Evolutionary conservation across 2,113 vertebrate genomes (phyloP).

Genomic region (Oxyura jamaicensis): DNA sequence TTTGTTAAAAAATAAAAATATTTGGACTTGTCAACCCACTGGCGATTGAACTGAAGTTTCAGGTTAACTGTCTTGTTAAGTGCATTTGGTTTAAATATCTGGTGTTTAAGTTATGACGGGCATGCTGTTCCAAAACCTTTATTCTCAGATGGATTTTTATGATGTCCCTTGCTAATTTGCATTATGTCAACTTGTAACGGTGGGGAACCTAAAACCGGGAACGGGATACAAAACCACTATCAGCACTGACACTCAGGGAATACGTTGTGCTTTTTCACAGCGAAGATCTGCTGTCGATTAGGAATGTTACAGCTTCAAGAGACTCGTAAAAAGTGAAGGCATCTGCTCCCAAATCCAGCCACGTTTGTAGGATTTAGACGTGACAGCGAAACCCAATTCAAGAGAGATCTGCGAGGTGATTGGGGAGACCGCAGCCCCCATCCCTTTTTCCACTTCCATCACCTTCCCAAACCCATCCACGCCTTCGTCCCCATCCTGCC

Average conservation of each 20-base stretch:
- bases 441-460: not conserved
- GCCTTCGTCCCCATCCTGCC: not conserved
- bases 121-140: slow-evolving; percentile 33
- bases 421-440: not conserved
- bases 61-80: slow-evolving; percentile 39
- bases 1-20: slow-evolving; percentile 41
- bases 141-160: slow-evolving; percentile 22
- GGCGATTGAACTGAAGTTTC: slow-evolving; percentile 23
- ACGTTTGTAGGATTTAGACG: not conserved
- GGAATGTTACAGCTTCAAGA: slow-evolving; percentile 44
- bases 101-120: not conserved
- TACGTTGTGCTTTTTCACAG: slow-evolving; percentile 7
- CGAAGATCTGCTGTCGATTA: slow-evolving; percentile 58
- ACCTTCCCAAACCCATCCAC: not conserved
- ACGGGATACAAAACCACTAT: slow-evolving; percentile 19
- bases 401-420: not conserved
- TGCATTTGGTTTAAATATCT: slow-evolving; percentile 15
- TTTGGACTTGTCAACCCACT: slow-evolving; percentile 18
- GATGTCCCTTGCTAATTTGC: slow-evolving; percentile 42
- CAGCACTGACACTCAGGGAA: slow-evolving; percentile 17
- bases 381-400: not conserved
- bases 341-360: slow-evolving; percentile 14
- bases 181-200: slow-evolving; percentile 32
- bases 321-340: slow-evolving; percentile 34
- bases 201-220: slow-evolving; percentile 21